Base-by-base conservation (phyloP, 2,888 invertebrate genomes). In the Hyppa rectilinea region DNA sequence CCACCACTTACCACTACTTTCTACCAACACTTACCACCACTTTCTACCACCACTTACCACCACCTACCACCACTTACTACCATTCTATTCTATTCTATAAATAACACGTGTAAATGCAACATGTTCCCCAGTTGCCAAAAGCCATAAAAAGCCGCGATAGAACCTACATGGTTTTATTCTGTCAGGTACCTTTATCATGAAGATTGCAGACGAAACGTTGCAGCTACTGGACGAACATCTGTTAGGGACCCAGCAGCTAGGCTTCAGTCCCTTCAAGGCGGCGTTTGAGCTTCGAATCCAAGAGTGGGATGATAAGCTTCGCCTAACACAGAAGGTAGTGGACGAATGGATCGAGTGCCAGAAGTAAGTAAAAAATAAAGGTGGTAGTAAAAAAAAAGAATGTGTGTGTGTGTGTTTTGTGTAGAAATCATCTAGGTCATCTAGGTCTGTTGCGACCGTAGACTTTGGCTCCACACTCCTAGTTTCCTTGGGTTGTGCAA, bases 231-330 rank as follows among this genome's bases (percentile, higher is more conserved):
- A 98, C 85, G 98, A 98, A 87, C 98, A 98, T 83, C 95, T 98
- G 58, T 94, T 98, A 29, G 93, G 96, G 59, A 97, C 97, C 0
- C 98, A 98, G 89, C 97, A 98, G 85, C 96, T 98, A 68, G 96
- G 97, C 34, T 97, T 97, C 90, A 98, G 98, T 78, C 98, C 98
- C 0, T 98, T 97, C 92, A 98, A 98, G 90, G 97, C 97, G 4
- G 97, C 97, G 0, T 98, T 98, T 87, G 97, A 98, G 85, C 94
- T 96, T n/a, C 96, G 97, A 78, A 97, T 98, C 81, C 96, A 96
- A 69, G 97, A 97, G 60, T 98, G 98, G 98, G 97, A 98, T 73
- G 96, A 96, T 61, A 97, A 97, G 81, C 92, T 98, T 7, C 96
- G 94, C 23, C 93, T 97, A 40, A 96, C 97, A 58, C 96, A 97